Base-by-base conservation (phyloP, 1,140 invertebrate genomes). In the Nylanderia fulva region DNA sequence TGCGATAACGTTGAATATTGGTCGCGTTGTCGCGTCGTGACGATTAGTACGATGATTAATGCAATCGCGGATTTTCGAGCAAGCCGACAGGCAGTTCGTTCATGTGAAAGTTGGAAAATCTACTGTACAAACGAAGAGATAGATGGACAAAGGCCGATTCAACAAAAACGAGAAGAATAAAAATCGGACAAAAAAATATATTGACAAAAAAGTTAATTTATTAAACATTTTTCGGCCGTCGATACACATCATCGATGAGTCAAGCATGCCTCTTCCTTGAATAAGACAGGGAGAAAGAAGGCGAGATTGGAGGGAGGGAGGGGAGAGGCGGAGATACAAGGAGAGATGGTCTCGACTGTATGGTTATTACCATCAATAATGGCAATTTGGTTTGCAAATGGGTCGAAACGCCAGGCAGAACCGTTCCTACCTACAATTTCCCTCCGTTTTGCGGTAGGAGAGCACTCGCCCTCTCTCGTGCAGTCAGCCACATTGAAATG, bases 331-430 rank as follows among this genome's bases (percentile, higher is more conserved):
- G 85, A 68, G 64, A 45, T 27, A 61, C 27, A 29, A 52, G 48
- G 79, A 60, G 85, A 84, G 80, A 74, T 84, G 88, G 91, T 91
- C 89, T 92, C 91, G 90, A 91, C 92, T 94, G 93, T 94, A 93
- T 93, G 92, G 92, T 94, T 94, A 94, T 94, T 94, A 94, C 93
- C 93, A 93, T 94, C 93, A 93, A 94, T 94, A 94, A 94, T 94
- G 93, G 93, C 93, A 94, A 94, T 94, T 94, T 94, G 93, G 93
- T 93, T 94, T 94, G 93, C 93, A 94, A 94, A 94, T 94, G 90
- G 91, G 86, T 94, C 89, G 93, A 93, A 94, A 93, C 92, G 91
- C 86, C 91, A 87, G 90, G 90, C 88, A 92, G 91, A 92, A 76
- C 91, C 91, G 91, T 93, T 93, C 91, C 93, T 92, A 92, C 89